These are phyloP conservation scores for Lasioglossum baleicum DNA, from an alignment of 1,140 invertebrate species.

Conservation along the genomic window DNA sequence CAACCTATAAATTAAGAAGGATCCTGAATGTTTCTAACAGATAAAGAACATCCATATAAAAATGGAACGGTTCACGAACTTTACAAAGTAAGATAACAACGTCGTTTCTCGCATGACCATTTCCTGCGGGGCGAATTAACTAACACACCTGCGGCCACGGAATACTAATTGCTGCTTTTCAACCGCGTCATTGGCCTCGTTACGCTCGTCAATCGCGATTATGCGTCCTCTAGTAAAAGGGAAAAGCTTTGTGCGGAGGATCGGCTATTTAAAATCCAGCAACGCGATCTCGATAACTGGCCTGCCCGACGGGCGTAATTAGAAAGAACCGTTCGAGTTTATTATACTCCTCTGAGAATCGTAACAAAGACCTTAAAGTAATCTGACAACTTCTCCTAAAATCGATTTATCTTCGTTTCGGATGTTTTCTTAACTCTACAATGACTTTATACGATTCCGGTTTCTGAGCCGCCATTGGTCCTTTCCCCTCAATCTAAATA, in stretches of 20 bases:
- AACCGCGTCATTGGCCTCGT: constrained; percentile 47
- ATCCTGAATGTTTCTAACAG: neutral
- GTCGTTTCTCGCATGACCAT: neutral
- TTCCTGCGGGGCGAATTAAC: neutral
- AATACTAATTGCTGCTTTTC: constrained; percentile 37
- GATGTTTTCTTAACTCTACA: constrained; percentile 12
- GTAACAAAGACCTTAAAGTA: constrained; percentile 60
- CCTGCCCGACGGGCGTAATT: constrained; percentile 62
- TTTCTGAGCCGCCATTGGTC: no score
- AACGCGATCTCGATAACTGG: constrained; percentile 50
- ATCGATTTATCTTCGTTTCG: constrained; percentile 37
- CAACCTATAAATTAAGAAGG: neutral
- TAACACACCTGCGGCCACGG: neutral
- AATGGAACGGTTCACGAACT: neutral
- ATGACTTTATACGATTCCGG: no score
- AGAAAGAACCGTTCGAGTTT: constrained; percentile 59
- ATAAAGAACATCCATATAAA: constrained; percentile 13
- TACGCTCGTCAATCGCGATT: constrained; percentile 28
- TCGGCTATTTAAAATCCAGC: constrained; percentile 59
- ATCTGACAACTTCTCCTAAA: constrained; percentile 7
- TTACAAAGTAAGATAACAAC: neutral
- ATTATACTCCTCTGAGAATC: constrained; percentile 65
- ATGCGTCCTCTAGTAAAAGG: constrained; percentile 5
- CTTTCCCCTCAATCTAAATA: no score
- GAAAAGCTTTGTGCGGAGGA: constrained; percentile 40